phyloP scores from a whole-genome alignment of 2,113 vertebrate species.

The Montifringilla adamsi region DNA sequence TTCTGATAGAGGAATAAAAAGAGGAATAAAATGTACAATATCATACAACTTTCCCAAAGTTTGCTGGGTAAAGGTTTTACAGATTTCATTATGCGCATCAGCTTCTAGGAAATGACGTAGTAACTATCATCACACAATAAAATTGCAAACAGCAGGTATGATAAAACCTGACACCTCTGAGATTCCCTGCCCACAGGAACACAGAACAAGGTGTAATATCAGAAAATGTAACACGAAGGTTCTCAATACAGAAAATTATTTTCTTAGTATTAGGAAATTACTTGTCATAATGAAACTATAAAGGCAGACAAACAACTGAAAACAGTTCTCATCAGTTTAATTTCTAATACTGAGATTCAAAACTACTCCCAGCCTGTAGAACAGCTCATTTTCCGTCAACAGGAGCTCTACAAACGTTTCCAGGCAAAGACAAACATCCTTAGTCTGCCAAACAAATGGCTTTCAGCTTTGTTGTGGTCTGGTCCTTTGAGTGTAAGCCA shows the following conservation, averaged over 20 bases:
- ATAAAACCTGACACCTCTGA: not conserved
- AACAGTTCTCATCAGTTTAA: not conserved
- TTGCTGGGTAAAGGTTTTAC: not conserved
- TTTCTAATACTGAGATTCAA: not conserved
- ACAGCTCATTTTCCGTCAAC: conserved; percentile 27
- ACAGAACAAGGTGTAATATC: not conserved
- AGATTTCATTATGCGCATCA: not conserved
- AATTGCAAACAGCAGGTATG: not conserved
- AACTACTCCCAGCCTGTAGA: not conserved
- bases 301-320: not conserved
- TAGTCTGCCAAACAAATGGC: conserved; percentile 41
- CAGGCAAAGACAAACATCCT: conserved; percentile 49
- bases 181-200: not conserved
- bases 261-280: not conserved
- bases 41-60: not conserved
- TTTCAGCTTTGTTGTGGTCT: conserved; percentile 49
- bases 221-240: accelerated
- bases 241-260: not conserved
- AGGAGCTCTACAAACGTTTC: conserved; percentile 42
- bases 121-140: not conserved
- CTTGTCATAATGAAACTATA: not conserved
- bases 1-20: not conserved
- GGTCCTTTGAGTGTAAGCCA: conserved; percentile 26
- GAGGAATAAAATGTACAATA: not conserved
- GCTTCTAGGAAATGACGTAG: not conserved